A percentile compares a stretch with the other conserved stretches of the same genome.
These are phyloP conservation scores for Xenus cinereus DNA, from an alignment of 2,113 vertebrate species.

Conservation along the genomic window DNA sequence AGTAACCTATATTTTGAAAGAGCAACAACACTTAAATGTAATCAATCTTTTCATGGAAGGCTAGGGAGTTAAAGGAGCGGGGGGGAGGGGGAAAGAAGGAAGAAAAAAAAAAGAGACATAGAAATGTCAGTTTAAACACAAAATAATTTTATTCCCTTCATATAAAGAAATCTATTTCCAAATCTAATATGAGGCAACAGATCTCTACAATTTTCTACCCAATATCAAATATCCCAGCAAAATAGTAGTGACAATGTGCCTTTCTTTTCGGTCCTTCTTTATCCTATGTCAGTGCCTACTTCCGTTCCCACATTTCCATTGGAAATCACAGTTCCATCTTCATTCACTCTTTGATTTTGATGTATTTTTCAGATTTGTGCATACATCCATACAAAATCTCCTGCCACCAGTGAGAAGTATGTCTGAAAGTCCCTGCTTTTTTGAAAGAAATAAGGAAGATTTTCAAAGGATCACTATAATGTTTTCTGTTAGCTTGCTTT, in stretches of 20 bases:
- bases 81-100: rapidly evolving
- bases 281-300: neutral
- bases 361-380: neutral
- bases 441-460: neutral
- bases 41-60: rapidly evolving
- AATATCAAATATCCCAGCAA: neutral
- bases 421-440: rapidly evolving
- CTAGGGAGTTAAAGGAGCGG: neutral
- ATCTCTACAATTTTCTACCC: neutral
- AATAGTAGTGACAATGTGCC: rapidly evolving
- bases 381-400: neutral
- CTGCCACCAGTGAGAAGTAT: neutral
- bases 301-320: neutral
- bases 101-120: neutral
- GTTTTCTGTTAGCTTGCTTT: neutral
- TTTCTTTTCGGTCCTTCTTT: neutral
- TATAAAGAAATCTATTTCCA: neutral
- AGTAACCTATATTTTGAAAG: neutral
- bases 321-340: neutral
- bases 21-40: neutral
- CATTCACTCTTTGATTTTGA: neutral
- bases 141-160: neutral
- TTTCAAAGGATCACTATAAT: neutral
- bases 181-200: neutral
- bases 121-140: neutral